Base-by-base conservation (phyloP, 2,797 vertebrate species). In the Chaetodon trifasciatus region DNA sequence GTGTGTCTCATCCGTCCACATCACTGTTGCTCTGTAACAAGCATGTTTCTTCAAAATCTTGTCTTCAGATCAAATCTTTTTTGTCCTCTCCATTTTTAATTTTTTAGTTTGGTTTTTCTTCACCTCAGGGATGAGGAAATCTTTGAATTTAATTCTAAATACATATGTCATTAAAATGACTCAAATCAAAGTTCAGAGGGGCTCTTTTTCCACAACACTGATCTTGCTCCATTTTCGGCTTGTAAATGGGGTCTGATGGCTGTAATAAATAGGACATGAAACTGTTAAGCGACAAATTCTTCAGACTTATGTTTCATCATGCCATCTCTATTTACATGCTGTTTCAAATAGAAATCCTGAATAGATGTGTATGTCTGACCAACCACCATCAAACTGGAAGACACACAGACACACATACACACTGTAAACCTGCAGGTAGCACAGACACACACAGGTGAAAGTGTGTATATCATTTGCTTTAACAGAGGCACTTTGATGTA, bases 401-500 rank as follows among this genome's bases (percentile, higher is more conserved):
- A 72, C 56, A 37, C 35, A 60, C 40, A 58, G 4, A 57, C 24
- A 37, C 35, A 60, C 40, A 58, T 6, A 57, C 24, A 60, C 37
- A 60, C 5, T 28, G n/a, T 24, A 39, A 75, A 8, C 42, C 39
- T 56, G 23, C 23, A 64, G 7, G 46, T 70, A 74, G 32, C n/a
- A 80, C 19, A 37, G 40, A 35, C 76, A 53, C 42, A 70, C 64
- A 24, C 52, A 57, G 15, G 49, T 50, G 69, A 64, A 70, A 40
- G 70, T 76, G 73, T 58, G 53, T 55, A 35, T 71, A 50, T 72
- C 63, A 23, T 56, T 37, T 47, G 46, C 11, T 16, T n/a, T 71
- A 75, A 85, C 74, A 87, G 72, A 83, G 67, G 39, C 19, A 61
- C 53, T 75, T 91, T 84, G 83, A 86, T 72, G 61, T 74, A 85